Conservation (phyloP, 2,888 invertebrate species). For the Acrobasis consociella region DNA sequence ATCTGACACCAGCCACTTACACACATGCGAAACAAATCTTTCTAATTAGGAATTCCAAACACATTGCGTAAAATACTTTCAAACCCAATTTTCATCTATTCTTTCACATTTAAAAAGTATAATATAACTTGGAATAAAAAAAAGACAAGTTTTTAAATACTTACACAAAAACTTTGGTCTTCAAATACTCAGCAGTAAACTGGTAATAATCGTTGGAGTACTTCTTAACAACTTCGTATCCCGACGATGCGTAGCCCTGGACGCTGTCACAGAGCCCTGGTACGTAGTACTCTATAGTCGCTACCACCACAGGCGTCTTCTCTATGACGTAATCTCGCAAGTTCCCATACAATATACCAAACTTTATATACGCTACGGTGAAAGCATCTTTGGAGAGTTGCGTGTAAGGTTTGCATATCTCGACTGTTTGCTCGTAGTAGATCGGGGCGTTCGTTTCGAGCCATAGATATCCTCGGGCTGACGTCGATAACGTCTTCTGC, state of each 20-base stretch:
- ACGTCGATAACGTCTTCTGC: slow-evolving; percentile 83
- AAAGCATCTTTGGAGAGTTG: slow-evolving; percentile 83
- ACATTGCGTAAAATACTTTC: too few species aligned
- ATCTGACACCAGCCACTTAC: too few species aligned
- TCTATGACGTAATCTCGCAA: slow-evolving; percentile 74
- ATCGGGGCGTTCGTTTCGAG: slow-evolving; percentile 87
- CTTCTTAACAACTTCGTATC: slow-evolving; percentile 70
- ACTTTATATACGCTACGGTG: slow-evolving; percentile 79
- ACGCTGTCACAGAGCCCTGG: slow-evolving; percentile 87
- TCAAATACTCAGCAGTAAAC: slow-evolving; percentile 83
- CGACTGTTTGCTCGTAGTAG: slow-evolving; percentile 82
- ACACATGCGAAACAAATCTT: too few species aligned
- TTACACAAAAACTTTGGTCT: slow-evolving; percentile 91
- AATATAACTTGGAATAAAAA: neutral
- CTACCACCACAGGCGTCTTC: slow-evolving; percentile 72
- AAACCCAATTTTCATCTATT: too few species aligned
- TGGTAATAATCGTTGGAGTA: slow-evolving; percentile 78
- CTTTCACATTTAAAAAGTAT: too few species aligned
- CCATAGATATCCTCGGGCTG: slow-evolving; percentile 85
- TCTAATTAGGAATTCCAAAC: too few species aligned
- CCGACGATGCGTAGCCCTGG: slow-evolving; percentile 71
- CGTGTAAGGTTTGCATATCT: slow-evolving; percentile 83
- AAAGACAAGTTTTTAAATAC: slow-evolving; percentile 53
- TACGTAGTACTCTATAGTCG: slow-evolving; percentile 85
- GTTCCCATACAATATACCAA: slow-evolving; percentile 72